Evolutionary conservation across 2,113 vertebrate genomes (phyloP).

Genomic region (Tragelaphus buxtoni): DNA sequence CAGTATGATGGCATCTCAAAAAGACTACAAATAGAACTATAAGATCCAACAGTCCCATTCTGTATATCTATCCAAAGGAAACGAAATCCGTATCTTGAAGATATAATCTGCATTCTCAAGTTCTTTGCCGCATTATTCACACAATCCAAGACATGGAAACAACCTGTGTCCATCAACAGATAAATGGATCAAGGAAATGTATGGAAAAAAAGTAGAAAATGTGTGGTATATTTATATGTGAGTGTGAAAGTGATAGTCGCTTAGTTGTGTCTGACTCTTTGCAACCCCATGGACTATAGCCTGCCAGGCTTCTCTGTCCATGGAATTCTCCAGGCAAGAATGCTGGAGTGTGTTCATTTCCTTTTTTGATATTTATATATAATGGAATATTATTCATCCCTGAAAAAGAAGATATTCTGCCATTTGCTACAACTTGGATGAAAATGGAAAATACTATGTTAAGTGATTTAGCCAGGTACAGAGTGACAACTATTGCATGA

Average conservation of each 20-base stretch:
- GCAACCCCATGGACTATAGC: neutral
- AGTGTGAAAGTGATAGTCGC: neutral
- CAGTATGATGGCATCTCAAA: neutral
- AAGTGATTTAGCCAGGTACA: neutral
- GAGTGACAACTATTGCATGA: neutral
- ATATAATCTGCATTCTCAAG: neutral
- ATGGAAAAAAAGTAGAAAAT: neutral
- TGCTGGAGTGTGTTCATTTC: neutral
- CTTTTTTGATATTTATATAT: neutral
- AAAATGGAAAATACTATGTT: neutral
- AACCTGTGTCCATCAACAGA: neutral
- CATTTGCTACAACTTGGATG: neutral
- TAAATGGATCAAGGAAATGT: neutral
- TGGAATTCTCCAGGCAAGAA: neutral
- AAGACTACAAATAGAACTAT: neutral
- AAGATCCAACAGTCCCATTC: neutral
- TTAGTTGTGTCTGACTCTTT: neutral
- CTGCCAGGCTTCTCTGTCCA: neutral
- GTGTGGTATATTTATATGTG: neutral
- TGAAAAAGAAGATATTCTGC: neutral
- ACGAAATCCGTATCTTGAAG: neutral
- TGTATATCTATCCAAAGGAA: neutral
- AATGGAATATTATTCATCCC: neutral
- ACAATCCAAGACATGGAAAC: neutral
- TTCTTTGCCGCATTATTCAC: neutral